Evolutionary conservation across 2,888 invertebrate genomes (phyloP).

Genomic region (Oxytorus armatus): DNA sequence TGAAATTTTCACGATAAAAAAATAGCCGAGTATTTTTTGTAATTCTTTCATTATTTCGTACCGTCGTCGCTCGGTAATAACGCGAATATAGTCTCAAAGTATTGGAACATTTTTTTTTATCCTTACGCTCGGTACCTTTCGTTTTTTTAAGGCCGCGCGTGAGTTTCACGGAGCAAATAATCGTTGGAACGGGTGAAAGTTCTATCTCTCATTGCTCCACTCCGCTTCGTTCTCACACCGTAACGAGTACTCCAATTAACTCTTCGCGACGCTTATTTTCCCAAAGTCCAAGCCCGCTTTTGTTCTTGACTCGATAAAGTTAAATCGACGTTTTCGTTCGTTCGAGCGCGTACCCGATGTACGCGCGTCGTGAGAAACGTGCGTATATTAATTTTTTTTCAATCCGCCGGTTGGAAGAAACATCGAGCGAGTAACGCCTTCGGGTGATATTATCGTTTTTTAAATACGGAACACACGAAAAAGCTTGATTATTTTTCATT

Average conservation of each 20-base stretch:
- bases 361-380: no score
- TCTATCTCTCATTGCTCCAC: constrained; percentile 55
- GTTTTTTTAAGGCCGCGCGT: constrained; percentile 47
- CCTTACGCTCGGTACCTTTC: constrained; percentile 25
- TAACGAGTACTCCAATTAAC: constrained; percentile 35
- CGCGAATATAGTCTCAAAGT: not conserved
- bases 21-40: constrained; percentile 15
- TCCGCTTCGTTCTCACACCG: constrained; percentile 46
- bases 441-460: no score
- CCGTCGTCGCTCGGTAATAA: constrained; percentile 22
- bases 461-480: no score
- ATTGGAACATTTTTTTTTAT: constrained; percentile 33
- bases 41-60: constrained; percentile 11
- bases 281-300: constrained; percentile 45
- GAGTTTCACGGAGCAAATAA: constrained; percentile 57
- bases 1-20: constrained; percentile 30
- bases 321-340: not conserved
- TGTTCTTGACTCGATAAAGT: constrained; percentile 22
- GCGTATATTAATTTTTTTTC: no score
- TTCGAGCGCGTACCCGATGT: no score
- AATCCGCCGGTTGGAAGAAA: no score
- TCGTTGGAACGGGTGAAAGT: constrained; percentile 63
- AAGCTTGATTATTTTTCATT: no score
- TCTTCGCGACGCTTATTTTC: constrained; percentile 52
- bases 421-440: no score